These are phyloP conservation scores for Geophilus truncorum DNA, from an alignment of 2,888 invertebrate species.

Conservation along the genomic window DNA sequence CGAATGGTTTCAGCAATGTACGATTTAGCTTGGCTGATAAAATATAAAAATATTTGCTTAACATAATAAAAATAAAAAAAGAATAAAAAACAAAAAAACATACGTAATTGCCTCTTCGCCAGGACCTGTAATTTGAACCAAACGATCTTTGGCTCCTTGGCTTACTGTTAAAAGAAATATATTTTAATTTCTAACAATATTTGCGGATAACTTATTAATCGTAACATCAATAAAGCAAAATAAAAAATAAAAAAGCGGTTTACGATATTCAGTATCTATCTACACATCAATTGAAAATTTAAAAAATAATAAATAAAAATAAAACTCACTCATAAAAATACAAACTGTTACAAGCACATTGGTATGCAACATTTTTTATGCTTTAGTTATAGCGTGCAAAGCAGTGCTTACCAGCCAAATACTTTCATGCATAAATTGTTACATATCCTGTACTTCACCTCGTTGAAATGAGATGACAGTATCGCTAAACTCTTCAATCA, in stretches of 20 bases:
- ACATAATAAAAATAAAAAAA: neutral
- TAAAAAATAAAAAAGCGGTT: too few relatives aligned
- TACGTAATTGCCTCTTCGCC: conserved; percentile 89
- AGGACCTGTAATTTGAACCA: conserved; percentile 92
- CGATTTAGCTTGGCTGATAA: conserved; percentile 88
- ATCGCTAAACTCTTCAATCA: conserved; percentile 97
- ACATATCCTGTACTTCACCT: conserved; percentile 61
- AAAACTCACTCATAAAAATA: too few relatives aligned
- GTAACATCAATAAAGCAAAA: too few relatives aligned
- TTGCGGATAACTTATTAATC: too few relatives aligned
- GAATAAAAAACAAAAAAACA: conserved; percentile 44
- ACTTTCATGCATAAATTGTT: neutral
- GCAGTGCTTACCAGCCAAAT: conserved; percentile 2
- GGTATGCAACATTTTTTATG: neutral
- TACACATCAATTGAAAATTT: too few relatives aligned
- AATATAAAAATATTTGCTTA: too few relatives aligned
- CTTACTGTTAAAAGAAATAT: conserved; percentile 64
- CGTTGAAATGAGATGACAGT: conserved; percentile 98
- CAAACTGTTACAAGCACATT: too few relatives aligned
- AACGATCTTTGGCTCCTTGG: conserved; percentile 88
- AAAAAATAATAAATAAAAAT: too few relatives aligned
- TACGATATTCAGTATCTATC: too few relatives aligned
- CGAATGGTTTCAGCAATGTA: conserved; percentile 92
- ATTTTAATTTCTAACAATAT: too few relatives aligned
- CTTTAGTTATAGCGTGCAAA: neutral